Conservation (phyloP, 1,140 invertebrate genomes). For the Anastatus disparis region DNA sequence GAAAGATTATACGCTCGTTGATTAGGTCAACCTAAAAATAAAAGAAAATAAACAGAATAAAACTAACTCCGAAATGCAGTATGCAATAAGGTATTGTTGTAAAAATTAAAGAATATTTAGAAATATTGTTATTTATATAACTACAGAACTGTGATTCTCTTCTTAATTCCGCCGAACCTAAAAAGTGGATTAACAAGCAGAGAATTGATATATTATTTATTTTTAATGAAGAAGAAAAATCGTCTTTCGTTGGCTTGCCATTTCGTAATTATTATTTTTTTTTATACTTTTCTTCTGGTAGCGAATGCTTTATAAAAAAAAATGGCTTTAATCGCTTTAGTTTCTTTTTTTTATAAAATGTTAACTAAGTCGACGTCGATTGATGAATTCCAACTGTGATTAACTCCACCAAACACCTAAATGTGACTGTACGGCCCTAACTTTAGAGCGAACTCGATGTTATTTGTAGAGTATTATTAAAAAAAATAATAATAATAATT, state of each 20-base stretch:
- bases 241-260: slow-evolving; percentile 26
- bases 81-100: slow-evolving; percentile 28
- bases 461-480: slow-evolving; percentile 31
- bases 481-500: too few relatives aligned
- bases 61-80: slow-evolving; percentile 2
- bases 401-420: slow-evolving; percentile 29
- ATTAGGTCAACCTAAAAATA: slow-evolving; percentile 10
- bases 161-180: background rate
- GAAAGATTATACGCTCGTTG: slow-evolving; percentile 33
- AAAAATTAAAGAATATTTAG: slow-evolving; percentile 30
- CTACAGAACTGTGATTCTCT: slow-evolving; percentile 10
- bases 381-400: slow-evolving; percentile 35
- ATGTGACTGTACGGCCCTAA: slow-evolving; percentile 18
- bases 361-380: slow-evolving; percentile 12
- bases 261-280: background rate
- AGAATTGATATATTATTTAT: slow-evolving; percentile 12
- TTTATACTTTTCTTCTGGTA: background rate
- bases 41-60: too few relatives aligned
- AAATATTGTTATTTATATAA: slow-evolving; percentile 22
- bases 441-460: slow-evolving; percentile 26
- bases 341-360: slow-evolving; percentile 18
- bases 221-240: slow-evolving; percentile 15
- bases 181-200: background rate
- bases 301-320: background rate
- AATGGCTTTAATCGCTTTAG: slow-evolving; percentile 6